Base-by-base conservation (phyloP, 2,888 invertebrate species). In the Tetragonula carbonaria region DNA sequence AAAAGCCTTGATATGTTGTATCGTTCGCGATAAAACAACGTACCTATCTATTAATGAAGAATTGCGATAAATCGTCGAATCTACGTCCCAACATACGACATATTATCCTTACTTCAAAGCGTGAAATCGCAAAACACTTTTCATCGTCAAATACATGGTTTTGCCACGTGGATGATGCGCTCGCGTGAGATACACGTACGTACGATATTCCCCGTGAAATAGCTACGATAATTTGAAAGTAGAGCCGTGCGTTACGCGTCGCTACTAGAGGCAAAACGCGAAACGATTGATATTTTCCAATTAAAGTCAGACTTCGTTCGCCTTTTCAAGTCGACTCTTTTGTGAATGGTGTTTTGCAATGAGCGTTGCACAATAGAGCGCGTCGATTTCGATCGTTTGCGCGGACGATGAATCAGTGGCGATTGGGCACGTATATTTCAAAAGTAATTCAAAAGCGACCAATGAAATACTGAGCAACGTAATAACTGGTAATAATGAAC, bases 401-500 rank as follows among this genome's bases (percentile, higher is more conserved):
- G 90, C 45, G 45, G 8, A 45, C 45, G 45, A 45, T 45, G 8
- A 45, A 45, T 45, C 45, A 45, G 45, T 45, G 45, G 45, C 45
- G 45, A 45, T 8, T 45, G 45, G 45, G 45, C 1, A 8, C 45
- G 45, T 45, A 45, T 8, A 8, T 45, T 45, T 45, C 11, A 8
- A 45, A 45, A 45, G 11, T 91, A 91, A 90, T 91, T 88, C 86
- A 77, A 87, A 86, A 84, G 87, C 87, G 85, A 85, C 85, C 79
- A 85, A 83, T 82, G 75, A 76, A 88, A 90, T 80, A 82, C 87
- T 86, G 86, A 80, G 84, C 79, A 33, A 33, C 33, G 86, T 91
- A 90, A 90, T 91, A 87, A 90, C 81, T 63, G 70, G 57, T 81
- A 77, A 85, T 86, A 82, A 82, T 59, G 75, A 33, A 59, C 59